Evolutionary conservation across 2,888 invertebrate species (phyloP).

Genomic region (Lepidochrysops patricia): DNA sequence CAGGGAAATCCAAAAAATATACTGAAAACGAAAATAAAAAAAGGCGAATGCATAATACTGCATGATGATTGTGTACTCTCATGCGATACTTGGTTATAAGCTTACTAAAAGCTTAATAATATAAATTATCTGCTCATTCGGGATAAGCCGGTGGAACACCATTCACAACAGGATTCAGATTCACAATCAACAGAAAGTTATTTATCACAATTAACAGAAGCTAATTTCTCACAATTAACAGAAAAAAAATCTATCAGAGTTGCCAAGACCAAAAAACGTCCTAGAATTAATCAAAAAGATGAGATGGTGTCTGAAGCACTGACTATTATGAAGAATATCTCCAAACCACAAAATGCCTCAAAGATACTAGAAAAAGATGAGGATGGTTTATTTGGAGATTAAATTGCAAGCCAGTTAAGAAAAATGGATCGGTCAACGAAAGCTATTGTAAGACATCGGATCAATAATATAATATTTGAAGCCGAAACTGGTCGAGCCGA

Average conservation of each 20-base stretch:
- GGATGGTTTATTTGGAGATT: conserved; percentile 23
- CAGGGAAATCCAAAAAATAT: not conserved
- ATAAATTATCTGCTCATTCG: not conserved
- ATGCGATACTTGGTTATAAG: not conserved
- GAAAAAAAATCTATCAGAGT: conserved; percentile 21
- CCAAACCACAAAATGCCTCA: conserved; percentile 22
- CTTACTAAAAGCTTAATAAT: not conserved
- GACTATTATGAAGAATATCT: conserved; percentile 23
- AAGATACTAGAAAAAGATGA: conserved; percentile 23
- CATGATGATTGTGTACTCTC: not conserved
- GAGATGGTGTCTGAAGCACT: conserved; percentile 23
- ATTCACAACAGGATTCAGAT: conserved; percentile 8
- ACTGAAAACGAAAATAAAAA: no score
- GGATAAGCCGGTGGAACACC: not conserved
- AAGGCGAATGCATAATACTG: no score
- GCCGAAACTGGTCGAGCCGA: conserved; percentile 23
- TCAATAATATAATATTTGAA: conserved; percentile 26
- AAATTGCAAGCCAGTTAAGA: conserved; percentile 24
- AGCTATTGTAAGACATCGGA: conserved; percentile 24
- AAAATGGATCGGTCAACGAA: conserved; percentile 22
- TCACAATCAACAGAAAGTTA: conserved; percentile 18
- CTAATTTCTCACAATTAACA: no score
- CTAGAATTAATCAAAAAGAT: conserved; percentile 20
- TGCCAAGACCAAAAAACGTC: conserved; percentile 23
- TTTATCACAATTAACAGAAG: no score